Percentiles rank a stretch among this genome's conserved stretches.
Conservation (phyloP, 2,113 vertebrate species). For the Setophaga petechia region DNA sequence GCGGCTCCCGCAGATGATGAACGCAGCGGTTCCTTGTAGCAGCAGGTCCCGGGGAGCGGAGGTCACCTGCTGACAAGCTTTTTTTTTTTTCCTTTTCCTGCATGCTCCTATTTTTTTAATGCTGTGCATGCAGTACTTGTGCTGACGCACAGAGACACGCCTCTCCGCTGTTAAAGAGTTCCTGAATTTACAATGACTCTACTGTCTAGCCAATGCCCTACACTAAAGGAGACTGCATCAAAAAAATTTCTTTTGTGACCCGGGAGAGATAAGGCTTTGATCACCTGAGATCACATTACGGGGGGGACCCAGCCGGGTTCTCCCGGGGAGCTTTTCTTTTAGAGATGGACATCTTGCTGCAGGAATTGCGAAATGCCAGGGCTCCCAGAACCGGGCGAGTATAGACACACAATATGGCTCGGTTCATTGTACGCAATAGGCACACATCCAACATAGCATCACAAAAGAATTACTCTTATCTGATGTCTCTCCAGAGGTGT, state of each 20-base stretch:
- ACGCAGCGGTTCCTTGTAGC: constrained; percentile 56
- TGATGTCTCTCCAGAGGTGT: constrained; percentile 43
- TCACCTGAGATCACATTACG: background rate
- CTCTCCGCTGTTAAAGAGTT: constrained; percentile 50
- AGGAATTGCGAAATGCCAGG: constrained; percentile 43
- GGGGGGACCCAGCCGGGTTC: background rate
- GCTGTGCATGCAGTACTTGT: constrained; percentile 60
- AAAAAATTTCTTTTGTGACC: constrained; percentile 29
- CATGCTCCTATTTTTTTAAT: constrained; percentile 50
- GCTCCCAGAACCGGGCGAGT: constrained; percentile 50
- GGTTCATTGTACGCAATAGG: constrained; percentile 33
- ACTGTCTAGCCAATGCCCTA: constrained; percentile 63
- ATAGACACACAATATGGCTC: constrained; percentile 65
- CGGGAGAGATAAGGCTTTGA: constrained; percentile 14
- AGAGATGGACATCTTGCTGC: constrained; percentile 41
- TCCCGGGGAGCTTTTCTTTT: background rate
- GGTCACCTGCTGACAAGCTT: constrained; percentile 55
- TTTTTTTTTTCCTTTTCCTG: constrained; percentile 39
- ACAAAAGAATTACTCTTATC: constrained; percentile 54
- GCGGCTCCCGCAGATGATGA: constrained; percentile 36
- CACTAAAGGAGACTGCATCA: constrained; percentile 69
- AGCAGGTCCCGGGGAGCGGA: constrained; percentile 43
- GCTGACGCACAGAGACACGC: constrained; percentile 66
- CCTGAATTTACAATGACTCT: constrained; percentile 62
- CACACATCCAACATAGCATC: constrained; percentile 60